phyloP scores from a whole-genome alignment of 92 coral and sea anemone species.

The Zoanthus sociatus region DNA sequence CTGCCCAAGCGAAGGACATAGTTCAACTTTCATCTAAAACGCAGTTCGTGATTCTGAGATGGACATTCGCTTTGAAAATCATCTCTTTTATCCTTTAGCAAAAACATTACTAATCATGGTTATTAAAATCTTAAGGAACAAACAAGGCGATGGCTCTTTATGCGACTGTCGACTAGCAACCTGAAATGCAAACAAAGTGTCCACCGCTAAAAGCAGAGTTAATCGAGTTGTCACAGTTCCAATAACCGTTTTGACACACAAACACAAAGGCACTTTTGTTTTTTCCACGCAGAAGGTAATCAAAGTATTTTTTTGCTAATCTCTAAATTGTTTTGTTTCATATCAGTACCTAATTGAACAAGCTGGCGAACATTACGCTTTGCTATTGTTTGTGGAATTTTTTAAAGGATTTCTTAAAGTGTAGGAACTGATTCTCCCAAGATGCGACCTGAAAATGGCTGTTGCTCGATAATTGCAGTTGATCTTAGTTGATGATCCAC shows the following conservation, averaged over 20 bases:
- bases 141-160: slow-evolving; percentile 41
- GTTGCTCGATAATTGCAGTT: too few relatives aligned
- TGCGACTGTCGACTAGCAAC: slow-evolving; percentile 32
- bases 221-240: slow-evolving; percentile 20
- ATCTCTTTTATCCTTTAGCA: slow-evolving; percentile 39
- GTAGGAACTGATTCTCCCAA: not conserved
- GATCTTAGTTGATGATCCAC: too few relatives aligned
- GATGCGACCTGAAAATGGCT: too few relatives aligned
- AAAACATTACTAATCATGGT: slow-evolving; percentile 67
- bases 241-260: slow-evolving; percentile 6
- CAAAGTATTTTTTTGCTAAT: slow-evolving; percentile 3
- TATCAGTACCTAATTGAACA: slow-evolving; percentile 3
- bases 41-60: slow-evolving; percentile 29
- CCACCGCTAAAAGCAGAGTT: slow-evolving; percentile 10
- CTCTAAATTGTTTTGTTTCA: slow-evolving; percentile 32
- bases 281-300: not conserved
- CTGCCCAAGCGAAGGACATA: slow-evolving; percentile 9
- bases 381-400: too few relatives aligned
- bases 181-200: slow-evolving; percentile 33
- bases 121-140: slow-evolving; percentile 64
- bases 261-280: slow-evolving; percentile 33
- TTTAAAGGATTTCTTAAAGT: not conserved
- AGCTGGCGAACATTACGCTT: not conserved
- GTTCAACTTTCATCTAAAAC: not conserved
- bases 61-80: slow-evolving; percentile 13